Evolutionary conservation across 2,113 vertebrate genomes (phyloP).

Genomic region (Archilochus colubris): DNA sequence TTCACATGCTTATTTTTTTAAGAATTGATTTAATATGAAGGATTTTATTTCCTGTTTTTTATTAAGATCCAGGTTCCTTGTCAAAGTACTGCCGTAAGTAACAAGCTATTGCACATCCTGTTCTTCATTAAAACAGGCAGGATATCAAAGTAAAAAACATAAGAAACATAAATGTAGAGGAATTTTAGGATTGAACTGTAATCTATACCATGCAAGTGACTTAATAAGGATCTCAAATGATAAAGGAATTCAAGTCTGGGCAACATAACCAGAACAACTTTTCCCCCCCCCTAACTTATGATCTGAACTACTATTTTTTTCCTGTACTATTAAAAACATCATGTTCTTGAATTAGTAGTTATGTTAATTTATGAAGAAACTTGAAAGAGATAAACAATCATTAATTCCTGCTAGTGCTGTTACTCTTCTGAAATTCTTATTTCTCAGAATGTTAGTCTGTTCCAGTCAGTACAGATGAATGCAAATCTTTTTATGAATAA

Average conservation of each 20-base stretch:
- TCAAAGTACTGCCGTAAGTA: constrained; percentile 68
- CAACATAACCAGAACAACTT: constrained; percentile 20
- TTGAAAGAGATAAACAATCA: neutral
- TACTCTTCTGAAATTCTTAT: neutral
- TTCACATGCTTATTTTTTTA: constrained; percentile 77
- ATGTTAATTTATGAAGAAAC: neutral
- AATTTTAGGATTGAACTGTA: constrained; percentile 71
- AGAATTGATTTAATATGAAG: constrained; percentile 80
- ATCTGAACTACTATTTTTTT: neutral
- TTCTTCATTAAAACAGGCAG: constrained; percentile 73
- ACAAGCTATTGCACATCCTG: constrained; percentile 66
- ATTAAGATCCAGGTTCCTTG: constrained; percentile 73
- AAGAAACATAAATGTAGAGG: constrained; percentile 71
- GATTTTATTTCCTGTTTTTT: constrained; percentile 81
- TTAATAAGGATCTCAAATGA: constrained; percentile 72
- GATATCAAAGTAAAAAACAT: constrained; percentile 72
- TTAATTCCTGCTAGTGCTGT: neutral
- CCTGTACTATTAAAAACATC: constrained; percentile 1
- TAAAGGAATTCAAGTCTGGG: constrained; percentile 65
- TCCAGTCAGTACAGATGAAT: neutral
- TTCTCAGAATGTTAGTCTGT: neutral
- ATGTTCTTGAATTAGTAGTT: constrained; percentile 33
- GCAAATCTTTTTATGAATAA: neutral
- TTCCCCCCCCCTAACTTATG: neutral
- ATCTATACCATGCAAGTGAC: constrained; percentile 70